These are phyloP conservation scores for Coptodon rendalli DNA, from an alignment of 2,113 vertebrate species.

Conservation along the genomic window DNA sequence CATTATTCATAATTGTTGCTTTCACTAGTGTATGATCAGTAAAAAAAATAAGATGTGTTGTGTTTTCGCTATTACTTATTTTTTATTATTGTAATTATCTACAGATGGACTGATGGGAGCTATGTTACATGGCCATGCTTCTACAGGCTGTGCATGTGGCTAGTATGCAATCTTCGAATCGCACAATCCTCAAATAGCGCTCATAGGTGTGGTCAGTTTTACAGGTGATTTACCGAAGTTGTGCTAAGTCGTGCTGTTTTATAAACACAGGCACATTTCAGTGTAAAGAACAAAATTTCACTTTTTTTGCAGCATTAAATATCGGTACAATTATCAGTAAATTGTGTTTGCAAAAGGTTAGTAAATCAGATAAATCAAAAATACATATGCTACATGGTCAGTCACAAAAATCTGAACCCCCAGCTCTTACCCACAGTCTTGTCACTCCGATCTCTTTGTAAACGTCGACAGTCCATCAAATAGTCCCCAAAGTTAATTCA, in stretches of 20 bases:
- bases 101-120: neutral
- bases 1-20: neutral
- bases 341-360: neutral
- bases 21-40: neutral
- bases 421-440: neutral
- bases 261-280: neutral
- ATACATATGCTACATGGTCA: neutral
- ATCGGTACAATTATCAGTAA: neutral
- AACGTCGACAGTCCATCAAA: accelerated
- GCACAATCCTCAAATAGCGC: neutral
- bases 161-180: accelerated
- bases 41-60: neutral
- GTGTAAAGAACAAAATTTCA: neutral
- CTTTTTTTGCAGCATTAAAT: neutral
- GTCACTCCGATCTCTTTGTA: neutral
- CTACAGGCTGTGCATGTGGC: neutral
- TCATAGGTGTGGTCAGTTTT: neutral
- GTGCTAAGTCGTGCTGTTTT: neutral
- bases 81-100: neutral
- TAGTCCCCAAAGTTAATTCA: neutral
- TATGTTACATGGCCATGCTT: neutral
- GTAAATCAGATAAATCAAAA: neutral
- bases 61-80: neutral
- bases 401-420: neutral
- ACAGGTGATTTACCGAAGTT: accelerated